A percentile compares a stretch with the other conserved stretches of the same genome.
Evolutionary conservation across 2,113 vertebrate species (phyloP).

Genomic region (Andinoacara biseriatus): DNA sequence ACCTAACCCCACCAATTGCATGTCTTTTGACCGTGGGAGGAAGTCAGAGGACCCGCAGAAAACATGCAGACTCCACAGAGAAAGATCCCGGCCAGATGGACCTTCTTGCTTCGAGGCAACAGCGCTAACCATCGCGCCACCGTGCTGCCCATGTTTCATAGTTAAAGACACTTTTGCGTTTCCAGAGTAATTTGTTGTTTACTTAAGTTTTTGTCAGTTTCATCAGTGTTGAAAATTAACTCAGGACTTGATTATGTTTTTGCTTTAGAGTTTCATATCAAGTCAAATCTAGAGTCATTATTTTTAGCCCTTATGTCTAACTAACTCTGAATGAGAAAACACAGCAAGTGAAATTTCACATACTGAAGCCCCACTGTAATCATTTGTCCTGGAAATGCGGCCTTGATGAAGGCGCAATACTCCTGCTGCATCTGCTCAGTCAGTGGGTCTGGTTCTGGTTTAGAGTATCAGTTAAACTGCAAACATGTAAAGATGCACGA

Average conservation of each 20-base stretch:
- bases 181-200: not conserved
- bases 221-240: not conserved
- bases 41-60: too few species aligned
- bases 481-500: constrained; percentile 19
- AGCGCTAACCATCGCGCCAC: too few species aligned
- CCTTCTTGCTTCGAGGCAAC: too few species aligned
- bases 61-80: too few species aligned
- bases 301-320: not conserved
- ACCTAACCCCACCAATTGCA: too few species aligned
- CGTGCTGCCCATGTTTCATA: not conserved
- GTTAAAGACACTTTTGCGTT: not conserved
- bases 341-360: constrained; percentile 1
- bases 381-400: not conserved
- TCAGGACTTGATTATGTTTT: not conserved
- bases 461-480: constrained; percentile 29
- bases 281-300: not conserved
- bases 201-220: not conserved
- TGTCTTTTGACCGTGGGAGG: too few species aligned
- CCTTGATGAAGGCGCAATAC: not conserved
- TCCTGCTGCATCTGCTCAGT: constrained; percentile 27
- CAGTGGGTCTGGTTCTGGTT: constrained; percentile 32
- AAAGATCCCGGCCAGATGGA: too few species aligned
- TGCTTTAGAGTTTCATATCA: not conserved
- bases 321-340: not conserved
- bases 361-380: not conserved